Base-by-base conservation (phyloP, 1,140 invertebrate species). In the Rhynchophorus ferrugineus region DNA sequence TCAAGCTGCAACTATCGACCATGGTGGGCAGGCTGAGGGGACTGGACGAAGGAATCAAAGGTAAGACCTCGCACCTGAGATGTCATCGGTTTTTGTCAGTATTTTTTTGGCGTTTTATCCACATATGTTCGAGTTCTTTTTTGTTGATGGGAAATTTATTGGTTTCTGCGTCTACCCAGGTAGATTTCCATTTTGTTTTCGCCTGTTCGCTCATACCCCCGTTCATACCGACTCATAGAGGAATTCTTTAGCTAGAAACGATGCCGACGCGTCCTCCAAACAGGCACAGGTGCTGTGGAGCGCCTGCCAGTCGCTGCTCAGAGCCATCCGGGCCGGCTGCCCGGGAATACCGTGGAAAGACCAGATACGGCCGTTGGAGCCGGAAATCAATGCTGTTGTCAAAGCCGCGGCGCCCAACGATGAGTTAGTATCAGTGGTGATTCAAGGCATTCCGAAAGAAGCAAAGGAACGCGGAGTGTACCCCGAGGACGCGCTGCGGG, bases 241-340 rank as follows among this genome's bases (percentile, higher is more conserved):
- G 13, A 14, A 14, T 38, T 38, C 18, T 44, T 20, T 44, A 60
- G 58, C 54, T 41, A 60, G 51, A 47, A 57, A 53, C 18, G 39
- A 56, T 35, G 78, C 83, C 19, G 93, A 96, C 61, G 83, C 82
- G 61, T 78, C 81, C 51, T 83, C 85, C 0, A 81, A 84, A 48
- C 80, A 89, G 57, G 84, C 90, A 3, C 91, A 95, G 68, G 79
- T 89, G 22, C 76, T 96, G 56, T 98, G 94, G 95, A 80, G 89
- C 47, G 87, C 93, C 7, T 94, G 89, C 66, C 88, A 95, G 64
- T 81, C 89, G 13, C 72, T 97, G 21, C 78, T 85, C 59, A 75
- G 83, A 37, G 82, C 86, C 3, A 79, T 95, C n/a, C 80, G 83
- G 59, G 69, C 73, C 21, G 78, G 73, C 41, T 65, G 61, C 50